Percentiles rank a stretch among this genome's conserved stretches.
phyloP scores from a whole-genome alignment of 2,113 vertebrate genomes.

The Platichthys flesus region DNA sequence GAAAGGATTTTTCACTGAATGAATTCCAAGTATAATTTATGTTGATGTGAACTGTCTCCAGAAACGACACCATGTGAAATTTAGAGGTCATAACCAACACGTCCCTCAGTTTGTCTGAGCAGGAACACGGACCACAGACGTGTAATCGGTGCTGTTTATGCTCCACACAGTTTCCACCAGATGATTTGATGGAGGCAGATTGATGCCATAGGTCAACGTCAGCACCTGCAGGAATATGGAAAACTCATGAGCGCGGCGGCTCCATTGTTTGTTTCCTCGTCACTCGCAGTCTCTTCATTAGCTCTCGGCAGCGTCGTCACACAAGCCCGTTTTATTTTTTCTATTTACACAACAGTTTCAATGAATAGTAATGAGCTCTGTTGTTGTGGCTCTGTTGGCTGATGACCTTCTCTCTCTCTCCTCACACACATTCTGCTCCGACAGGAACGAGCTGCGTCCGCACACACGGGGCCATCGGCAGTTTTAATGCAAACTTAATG shows the following conservation, averaged over 20 bases:
- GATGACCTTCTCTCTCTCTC: constrained; percentile 46
- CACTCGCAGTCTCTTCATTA: constrained; percentile 52
- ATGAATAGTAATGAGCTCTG: constrained; percentile 73
- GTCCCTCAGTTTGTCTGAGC: neutral
- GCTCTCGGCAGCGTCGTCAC: constrained; percentile 32
- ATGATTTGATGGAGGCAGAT: constrained; percentile 30
- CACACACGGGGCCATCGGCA: constrained; percentile 7
- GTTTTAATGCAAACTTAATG: constrained; percentile 60
- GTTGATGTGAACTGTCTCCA: neutral
- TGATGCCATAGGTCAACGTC: constrained; percentile 47
- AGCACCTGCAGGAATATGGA: neutral
- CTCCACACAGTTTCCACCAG: constrained; percentile 5
- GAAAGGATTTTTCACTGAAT: too few species aligned
- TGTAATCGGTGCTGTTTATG: constrained; percentile 36
- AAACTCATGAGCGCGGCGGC: constrained; percentile 8
- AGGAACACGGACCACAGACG: neutral
- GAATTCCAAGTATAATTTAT: too few species aligned
- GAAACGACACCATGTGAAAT: too few species aligned
- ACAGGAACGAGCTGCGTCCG: constrained; percentile 37
- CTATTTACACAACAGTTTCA: constrained; percentile 63
- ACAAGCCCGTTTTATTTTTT: neutral
- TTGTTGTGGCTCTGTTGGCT: constrained; percentile 47
- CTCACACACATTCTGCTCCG: constrained; percentile 22
- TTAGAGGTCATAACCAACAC: neutral
- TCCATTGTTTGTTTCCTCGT: constrained; percentile 12